Evolutionary conservation across 2,888 invertebrate genomes (phyloP).

Genomic region (Caenorhabditis uteleia): DNA sequence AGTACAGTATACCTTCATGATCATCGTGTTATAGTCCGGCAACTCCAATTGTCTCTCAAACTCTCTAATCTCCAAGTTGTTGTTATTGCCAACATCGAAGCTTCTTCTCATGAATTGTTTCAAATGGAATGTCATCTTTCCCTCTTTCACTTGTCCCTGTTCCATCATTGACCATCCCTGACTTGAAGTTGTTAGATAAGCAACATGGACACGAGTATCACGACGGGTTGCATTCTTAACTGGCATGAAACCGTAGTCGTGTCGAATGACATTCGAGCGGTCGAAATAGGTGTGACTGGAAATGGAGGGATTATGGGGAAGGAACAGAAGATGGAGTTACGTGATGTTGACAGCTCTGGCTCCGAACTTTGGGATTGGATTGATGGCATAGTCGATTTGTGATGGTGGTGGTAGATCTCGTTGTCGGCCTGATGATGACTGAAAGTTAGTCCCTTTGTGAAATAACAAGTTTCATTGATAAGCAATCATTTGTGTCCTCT

Average conservation of each 20-base stretch:
- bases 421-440: slow-evolving; percentile 29
- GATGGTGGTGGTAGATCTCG: slow-evolving; percentile 64
- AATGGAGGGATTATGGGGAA: not conserved
- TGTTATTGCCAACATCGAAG: slow-evolving; percentile 63
- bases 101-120: slow-evolving; percentile 67
- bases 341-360: slow-evolving; percentile 68
- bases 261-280: slow-evolving; percentile 57
- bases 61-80: slow-evolving; percentile 65
- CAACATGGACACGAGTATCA: slow-evolving; percentile 66
- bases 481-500: not conserved
- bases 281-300: slow-evolving; percentile 67
- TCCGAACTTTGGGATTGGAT: slow-evolving; percentile 69
- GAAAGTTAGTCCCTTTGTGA: too few species aligned
- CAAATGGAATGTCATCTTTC: slow-evolving; percentile 66
- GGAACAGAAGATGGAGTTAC: slow-evolving; percentile 34
- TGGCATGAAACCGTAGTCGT: slow-evolving; percentile 69
- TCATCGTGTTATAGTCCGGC: slow-evolving; percentile 63
- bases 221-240: slow-evolving; percentile 68
- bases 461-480: too few species aligned
- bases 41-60: slow-evolving; percentile 66
- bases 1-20: slow-evolving; percentile 48
- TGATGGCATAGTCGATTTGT: slow-evolving; percentile 68
- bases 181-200: slow-evolving; percentile 66
- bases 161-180: slow-evolving; percentile 69
- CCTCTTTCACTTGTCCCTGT: slow-evolving; percentile 65